A percentile compares a stretch with the other conserved stretches of the same genome.
Conservation (phyloP, 2,888 invertebrate species). For the Pocota personata region DNA sequence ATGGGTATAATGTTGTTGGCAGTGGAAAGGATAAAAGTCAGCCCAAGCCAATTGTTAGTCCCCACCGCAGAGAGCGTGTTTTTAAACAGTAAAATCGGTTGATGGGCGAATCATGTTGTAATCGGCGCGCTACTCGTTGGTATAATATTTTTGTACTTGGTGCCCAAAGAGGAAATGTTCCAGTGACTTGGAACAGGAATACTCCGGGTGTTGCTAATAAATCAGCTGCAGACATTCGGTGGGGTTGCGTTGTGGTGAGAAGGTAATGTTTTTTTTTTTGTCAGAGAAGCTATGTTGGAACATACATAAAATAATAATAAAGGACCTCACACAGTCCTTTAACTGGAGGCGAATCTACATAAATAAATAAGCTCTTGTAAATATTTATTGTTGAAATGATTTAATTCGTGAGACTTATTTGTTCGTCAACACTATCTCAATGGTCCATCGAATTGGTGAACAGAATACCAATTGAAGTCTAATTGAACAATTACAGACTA, state of each 20-base stretch:
- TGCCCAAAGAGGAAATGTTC: conserved; percentile 32
- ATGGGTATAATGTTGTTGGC: neutral
- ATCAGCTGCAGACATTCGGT: conserved; percentile 43
- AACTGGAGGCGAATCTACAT: neutral
- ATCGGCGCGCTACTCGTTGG: conserved; percentile 33
- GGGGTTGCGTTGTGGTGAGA: conserved; percentile 26
- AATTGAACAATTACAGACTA: conserved; percentile 3
- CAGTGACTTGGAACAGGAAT: conserved; percentile 46
- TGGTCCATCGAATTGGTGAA: neutral
- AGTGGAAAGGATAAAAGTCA: conserved; percentile 39
- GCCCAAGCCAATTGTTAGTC: conserved; percentile 10
- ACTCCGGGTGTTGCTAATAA: conserved; percentile 56
- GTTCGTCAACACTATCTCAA: conserved; percentile 1
- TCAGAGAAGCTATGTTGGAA: conserved; percentile 25
- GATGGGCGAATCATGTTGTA: conserved; percentile 59
- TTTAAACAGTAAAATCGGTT: conserved; percentile 55
- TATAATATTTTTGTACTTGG: neutral
- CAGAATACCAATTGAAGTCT: neutral
- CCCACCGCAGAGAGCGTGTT: conserved; percentile 42
- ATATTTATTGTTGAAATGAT: neutral
- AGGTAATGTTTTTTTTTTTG: conserved; percentile 49
- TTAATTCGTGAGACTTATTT: conserved; percentile 4
- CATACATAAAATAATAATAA: conserved; percentile 40
- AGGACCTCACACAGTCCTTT: neutral
- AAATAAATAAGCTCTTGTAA: neutral